Percentiles rank a stretch among this genome's conserved stretches.
These are phyloP conservation scores for Agrochola litura DNA, from an alignment of 2,888 invertebrate species.

Conservation along the genomic window DNA sequence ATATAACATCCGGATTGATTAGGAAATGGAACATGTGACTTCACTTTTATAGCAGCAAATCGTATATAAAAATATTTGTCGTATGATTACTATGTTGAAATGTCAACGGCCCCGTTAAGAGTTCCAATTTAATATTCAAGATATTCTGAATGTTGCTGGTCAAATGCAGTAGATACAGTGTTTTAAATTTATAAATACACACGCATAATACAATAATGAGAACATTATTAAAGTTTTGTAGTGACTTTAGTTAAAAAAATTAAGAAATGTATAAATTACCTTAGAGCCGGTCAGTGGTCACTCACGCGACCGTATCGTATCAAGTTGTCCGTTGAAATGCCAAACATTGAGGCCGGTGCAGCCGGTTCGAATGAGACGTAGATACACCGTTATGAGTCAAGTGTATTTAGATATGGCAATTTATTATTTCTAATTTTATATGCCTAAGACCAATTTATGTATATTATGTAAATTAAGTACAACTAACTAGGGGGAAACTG, in stretches of 20 bases:
- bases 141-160: neutral
- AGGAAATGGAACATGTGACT: conserved; percentile 26
- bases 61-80: neutral
- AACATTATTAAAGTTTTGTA: neutral
- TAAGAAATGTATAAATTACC: conserved; percentile 21
- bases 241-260: neutral
- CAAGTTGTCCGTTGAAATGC: conserved; percentile 18
- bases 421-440: neutral
- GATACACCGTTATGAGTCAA: conserved; percentile 9
- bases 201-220: neutral
- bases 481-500: neutral
- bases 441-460: too few species aligned
- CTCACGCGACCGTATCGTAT: conserved; percentile 28
- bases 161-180: neutral
- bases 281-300: conserved; percentile 14
- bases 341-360: conserved; percentile 24
- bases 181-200: neutral
- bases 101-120: neutral
- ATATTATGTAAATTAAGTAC: too few species aligned
- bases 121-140: neutral
- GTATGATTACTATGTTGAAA: neutral
- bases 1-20: conserved; percentile 17
- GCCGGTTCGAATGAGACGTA: conserved; percentile 18
- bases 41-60: neutral
- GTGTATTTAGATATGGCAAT: conserved; percentile 34